Conservation (phyloP, 1,140 invertebrate species). For the Thaumetopoea pityocampa region DNA sequence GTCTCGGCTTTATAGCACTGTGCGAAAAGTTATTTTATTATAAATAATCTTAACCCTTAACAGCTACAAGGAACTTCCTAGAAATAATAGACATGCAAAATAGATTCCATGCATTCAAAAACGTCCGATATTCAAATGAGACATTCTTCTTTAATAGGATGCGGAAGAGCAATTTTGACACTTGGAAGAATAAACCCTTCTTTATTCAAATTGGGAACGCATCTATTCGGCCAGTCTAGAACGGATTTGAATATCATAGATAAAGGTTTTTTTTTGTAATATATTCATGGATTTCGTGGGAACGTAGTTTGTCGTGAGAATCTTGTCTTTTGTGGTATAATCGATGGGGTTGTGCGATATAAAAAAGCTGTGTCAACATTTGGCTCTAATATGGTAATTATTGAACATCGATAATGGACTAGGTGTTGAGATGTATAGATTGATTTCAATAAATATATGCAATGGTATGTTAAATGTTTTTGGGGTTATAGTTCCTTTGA, state of each 20-base stretch:
- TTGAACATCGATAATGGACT: slow-evolving; percentile 15
- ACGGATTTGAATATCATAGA: slow-evolving; percentile 42
- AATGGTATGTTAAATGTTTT: no score
- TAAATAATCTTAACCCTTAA: no score
- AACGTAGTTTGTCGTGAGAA: slow-evolving; percentile 56
- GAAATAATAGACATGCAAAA: slow-evolving; percentile 57
- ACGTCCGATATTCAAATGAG: slow-evolving; percentile 66
- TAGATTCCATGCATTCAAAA: slow-evolving; percentile 34
- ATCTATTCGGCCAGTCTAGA: slow-evolving; percentile 37
- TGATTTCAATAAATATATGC: slow-evolving; percentile 11
- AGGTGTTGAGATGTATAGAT: slow-evolving; percentile 16
- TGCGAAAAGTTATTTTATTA: slow-evolving; percentile 66
- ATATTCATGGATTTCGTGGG: slow-evolving; percentile 66
- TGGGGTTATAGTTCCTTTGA: no score
- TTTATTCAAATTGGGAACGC: slow-evolving; percentile 63
- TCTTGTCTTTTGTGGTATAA: slow-evolving; percentile 51
- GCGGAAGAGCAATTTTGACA: slow-evolving; percentile 73
- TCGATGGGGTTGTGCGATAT: slow-evolving; percentile 60
- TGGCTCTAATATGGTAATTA: slow-evolving; percentile 56
- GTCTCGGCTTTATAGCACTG: slow-evolving; percentile 33
- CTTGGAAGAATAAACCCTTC: slow-evolving; percentile 67
- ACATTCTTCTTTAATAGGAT: slow-evolving; percentile 45
- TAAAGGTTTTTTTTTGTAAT: slow-evolving; percentile 58
- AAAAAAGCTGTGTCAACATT: slow-evolving; percentile 69
- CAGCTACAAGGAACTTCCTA: slow-evolving; percentile 27